A percentile compares a stretch with the other conserved stretches of the same genome.
These are phyloP conservation scores for Mycteria americana DNA, from an alignment of 2,797 vertebrate species.

Conservation along the genomic window DNA sequence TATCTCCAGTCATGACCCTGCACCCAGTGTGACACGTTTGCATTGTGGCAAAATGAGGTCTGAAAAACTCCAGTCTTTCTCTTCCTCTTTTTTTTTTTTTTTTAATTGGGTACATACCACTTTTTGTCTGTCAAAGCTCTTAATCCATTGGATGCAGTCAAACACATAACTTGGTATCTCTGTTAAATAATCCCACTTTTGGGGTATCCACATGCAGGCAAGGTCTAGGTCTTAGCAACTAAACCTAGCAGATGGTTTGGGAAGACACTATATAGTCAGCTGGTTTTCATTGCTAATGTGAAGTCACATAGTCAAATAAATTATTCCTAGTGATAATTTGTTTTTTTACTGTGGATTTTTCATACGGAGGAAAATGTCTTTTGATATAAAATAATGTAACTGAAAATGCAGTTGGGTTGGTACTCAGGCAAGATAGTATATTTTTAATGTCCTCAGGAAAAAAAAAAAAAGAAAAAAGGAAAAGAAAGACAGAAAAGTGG, in stretches of 20 bases:
- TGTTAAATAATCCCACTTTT: not conserved
- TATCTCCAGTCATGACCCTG: not conserved
- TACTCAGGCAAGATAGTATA: not conserved
- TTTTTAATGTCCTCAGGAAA: not conserved
- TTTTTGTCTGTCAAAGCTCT: not conserved
- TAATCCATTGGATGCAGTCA: not conserved
- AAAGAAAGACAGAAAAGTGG: not conserved
- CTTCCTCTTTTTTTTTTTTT: too few species aligned
- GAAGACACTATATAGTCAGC: not conserved
- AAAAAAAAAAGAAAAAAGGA: not conserved
- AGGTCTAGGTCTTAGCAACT: not conserved
- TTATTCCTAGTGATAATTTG: not conserved
- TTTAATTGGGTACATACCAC: not conserved
- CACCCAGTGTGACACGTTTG: not conserved
- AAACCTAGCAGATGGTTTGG: not conserved
- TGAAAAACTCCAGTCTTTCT: not conserved
- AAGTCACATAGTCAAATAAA: not conserved
- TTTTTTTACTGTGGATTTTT: not conserved
- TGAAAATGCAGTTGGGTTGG: not conserved
- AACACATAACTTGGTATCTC: not conserved
- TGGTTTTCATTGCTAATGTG: not conserved
- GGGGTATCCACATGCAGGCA: not conserved
- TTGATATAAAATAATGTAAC: not conserved
- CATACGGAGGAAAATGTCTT: not conserved
- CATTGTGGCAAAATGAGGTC: not conserved